Evolutionary conservation across 2,797 vertebrate species (phyloP), one percentile per base, ranked within the genome.

Genomic region (Clarias platycephalus): DNA sequence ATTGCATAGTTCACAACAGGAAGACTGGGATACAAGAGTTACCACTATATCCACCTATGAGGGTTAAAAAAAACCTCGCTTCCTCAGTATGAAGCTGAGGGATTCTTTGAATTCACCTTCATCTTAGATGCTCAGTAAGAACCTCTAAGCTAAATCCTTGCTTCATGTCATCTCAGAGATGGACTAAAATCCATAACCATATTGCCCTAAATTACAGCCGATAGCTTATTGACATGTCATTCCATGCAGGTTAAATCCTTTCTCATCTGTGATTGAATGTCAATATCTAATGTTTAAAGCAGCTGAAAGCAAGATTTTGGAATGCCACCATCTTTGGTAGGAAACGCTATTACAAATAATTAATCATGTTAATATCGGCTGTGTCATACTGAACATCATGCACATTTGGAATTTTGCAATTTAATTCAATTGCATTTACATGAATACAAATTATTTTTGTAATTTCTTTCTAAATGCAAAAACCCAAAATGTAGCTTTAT

Each of bases 1-100:
- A 95, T 95, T 95, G 92, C 93, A 91, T 62, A 91, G 91, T 90
- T 96, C 93, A 91, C 94, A 94, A 95, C 93, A 93, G 90, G 91
- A 91, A 94, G 93, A 92, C 92, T 93, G 85, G 92, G 93, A 96
- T 96, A 96, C 95, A 91, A 90, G 89, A 95, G 81, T 95, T 95
- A 95, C 90, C 40, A 0, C 55, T 93, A 93, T 94, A 84, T 92
- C 92, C 84, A 92, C 74, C 88, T 92, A 93, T 89, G 87, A 90
- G 89, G 88, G 91, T 90, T 90, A 94, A 94, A 93, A 92, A 44
- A 93, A 92, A 74, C n/a, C n/a, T 70, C 0, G 5, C 71, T 57
- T 92, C 57, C 80, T 90, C 67, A 91, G 90, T 92, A 93, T 91
- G 86, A 90, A 90, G 84, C 22, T 24, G 37, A 67, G 90, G 89